These are phyloP conservation scores for Apamea anceps DNA, from an alignment of 2,888 invertebrate species.

Conservation along the genomic window DNA sequence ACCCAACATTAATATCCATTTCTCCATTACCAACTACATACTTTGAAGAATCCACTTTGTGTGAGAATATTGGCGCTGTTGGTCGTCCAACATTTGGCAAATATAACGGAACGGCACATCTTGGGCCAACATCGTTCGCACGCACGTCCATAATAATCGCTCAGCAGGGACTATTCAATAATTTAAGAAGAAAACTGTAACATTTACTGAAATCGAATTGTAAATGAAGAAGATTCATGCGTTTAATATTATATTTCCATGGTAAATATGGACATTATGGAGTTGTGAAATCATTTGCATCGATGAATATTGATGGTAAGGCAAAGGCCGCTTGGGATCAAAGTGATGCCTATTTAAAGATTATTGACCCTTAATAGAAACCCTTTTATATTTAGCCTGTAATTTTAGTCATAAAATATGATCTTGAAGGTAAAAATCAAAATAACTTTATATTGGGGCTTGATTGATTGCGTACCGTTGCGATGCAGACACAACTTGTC, in stretches of 20 bases:
- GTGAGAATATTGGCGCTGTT: not conserved
- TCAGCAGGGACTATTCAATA: slow-evolving; percentile 77
- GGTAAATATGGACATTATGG: slow-evolving; percentile 34
- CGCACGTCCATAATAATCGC: slow-evolving; percentile 78
- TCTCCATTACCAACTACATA: not conserved
- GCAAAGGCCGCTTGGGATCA: slow-evolving; percentile 40
- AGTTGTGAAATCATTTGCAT: slow-evolving; percentile 45
- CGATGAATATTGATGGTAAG: slow-evolving; percentile 51
- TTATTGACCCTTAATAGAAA: slow-evolving; percentile 37
- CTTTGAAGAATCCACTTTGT: not conserved
- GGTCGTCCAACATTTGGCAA: slow-evolving; percentile 23
- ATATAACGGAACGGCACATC: slow-evolving; percentile 28
- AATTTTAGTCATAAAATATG: slow-evolving; percentile 11
- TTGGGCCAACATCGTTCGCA: slow-evolving; percentile 64
- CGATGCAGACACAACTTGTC: too few species aligned
- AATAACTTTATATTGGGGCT: not conserved
- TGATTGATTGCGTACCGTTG: too few species aligned
- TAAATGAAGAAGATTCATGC: slow-evolving; percentile 54
- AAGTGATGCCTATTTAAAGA: slow-evolving; percentile 45
- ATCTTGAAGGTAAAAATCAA: slow-evolving; percentile 18
- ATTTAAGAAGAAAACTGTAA: slow-evolving; percentile 59
- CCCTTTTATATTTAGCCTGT: slow-evolving; percentile 14
- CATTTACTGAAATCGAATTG: slow-evolving; percentile 58
- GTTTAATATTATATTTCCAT: slow-evolving; percentile 54
- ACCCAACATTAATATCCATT: not conserved